phyloP scores from a whole-genome alignment of 2,888 invertebrate species.

The Harpalus rufipes region DNA sequence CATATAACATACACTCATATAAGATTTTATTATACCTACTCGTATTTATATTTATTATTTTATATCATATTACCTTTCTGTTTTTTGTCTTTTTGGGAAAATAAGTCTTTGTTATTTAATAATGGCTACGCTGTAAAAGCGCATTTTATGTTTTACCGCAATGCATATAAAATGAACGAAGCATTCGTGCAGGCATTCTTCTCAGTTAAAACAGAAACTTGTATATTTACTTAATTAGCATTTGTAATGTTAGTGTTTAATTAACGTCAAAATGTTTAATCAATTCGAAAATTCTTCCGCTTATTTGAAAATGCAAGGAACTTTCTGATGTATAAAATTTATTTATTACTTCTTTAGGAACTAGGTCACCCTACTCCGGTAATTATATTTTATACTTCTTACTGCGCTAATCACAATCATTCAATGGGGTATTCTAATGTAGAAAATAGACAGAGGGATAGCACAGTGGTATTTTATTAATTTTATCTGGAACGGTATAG shows the following conservation, averaged over 20 bases:
- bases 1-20: no score
- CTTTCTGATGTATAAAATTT: slow-evolving; percentile 56
- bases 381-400: slow-evolving; percentile 24
- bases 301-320: slow-evolving; percentile 58
- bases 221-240: slow-evolving; percentile 66
- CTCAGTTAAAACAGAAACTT: slow-evolving; percentile 63
- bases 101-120: slow-evolving; percentile 25
- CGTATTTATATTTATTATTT: neutral
- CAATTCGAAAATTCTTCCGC: slow-evolving; percentile 62
- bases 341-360: slow-evolving; percentile 53
- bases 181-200: slow-evolving; percentile 61
- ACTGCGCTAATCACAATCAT: neutral
- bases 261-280: slow-evolving; percentile 66
- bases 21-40: no score
- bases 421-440: neutral
- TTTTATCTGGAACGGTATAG: no score
- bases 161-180: slow-evolving; percentile 57
- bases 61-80: neutral
- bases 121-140: slow-evolving; percentile 20
- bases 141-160: slow-evolving; percentile 57
- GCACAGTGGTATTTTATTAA: no score
- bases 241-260: slow-evolving; percentile 65
- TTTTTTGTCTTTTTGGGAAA: neutral
- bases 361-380: slow-evolving; percentile 32
- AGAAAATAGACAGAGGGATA: neutral